These are phyloP conservation scores for Eudasyphora cyanicolor DNA, from an alignment of 2,888 invertebrate species.

Conservation along the genomic window DNA sequence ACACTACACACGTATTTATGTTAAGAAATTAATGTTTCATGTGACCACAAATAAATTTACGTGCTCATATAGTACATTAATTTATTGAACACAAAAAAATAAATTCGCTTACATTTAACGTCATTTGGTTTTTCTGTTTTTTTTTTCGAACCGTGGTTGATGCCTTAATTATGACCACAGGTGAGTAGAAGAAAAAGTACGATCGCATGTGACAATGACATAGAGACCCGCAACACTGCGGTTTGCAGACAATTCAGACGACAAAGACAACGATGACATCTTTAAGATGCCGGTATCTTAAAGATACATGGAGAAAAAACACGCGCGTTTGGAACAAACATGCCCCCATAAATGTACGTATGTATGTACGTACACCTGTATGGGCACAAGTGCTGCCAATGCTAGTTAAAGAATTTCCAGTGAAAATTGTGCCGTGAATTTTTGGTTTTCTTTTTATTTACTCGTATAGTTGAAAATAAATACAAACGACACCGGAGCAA, in stretches of 20 bases:
- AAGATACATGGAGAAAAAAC: background rate
- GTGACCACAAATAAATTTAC: background rate
- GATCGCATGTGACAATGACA: constrained; percentile 40
- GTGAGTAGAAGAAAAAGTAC: too few species aligned
- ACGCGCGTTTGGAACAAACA: too few species aligned
- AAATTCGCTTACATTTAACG: constrained; percentile 21
- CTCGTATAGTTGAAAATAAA: background rate
- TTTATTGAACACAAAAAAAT: background rate
- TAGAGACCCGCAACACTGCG: background rate
- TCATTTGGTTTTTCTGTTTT: constrained; percentile 15
- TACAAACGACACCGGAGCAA: too few species aligned
- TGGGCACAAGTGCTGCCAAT: background rate
- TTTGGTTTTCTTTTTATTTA: too few species aligned
- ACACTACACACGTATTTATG: background rate
- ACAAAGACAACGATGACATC: background rate
- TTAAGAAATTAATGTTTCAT: background rate
- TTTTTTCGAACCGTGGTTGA: background rate
- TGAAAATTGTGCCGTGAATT: background rate
- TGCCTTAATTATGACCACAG: constrained; percentile 46
- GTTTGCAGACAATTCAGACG: background rate
- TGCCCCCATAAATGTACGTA: too few species aligned
- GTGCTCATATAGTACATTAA: background rate
- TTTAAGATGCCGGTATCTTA: background rate
- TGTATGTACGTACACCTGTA: too few species aligned
- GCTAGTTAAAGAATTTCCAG: background rate